Percentiles rank a stretch among this genome's conserved stretches.
phyloP scores from a whole-genome alignment of 2,113 vertebrate species.

The Thunnus maccoyii region DNA sequence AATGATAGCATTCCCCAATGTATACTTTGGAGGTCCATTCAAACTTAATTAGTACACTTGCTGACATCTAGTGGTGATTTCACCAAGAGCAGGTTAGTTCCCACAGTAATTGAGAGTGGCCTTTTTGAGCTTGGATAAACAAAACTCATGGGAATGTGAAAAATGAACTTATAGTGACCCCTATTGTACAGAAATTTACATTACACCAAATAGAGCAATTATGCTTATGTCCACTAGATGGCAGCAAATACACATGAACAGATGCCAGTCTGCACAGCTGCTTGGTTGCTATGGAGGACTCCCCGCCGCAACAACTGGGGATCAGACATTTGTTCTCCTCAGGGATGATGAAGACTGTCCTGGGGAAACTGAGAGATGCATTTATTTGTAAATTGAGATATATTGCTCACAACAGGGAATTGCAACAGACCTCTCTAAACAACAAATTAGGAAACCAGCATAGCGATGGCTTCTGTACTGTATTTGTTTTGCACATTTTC shows the following conservation, averaged over 20 bases:
- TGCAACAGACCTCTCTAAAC: conserved; percentile 30
- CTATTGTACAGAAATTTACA: conserved; percentile 40
- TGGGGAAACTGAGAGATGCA: conserved; percentile 4
- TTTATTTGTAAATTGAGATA: conserved; percentile 57
- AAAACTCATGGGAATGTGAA: conserved; percentile 15
- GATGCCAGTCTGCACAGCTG: background rate
- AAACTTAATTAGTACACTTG: background rate
- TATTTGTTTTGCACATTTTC: conserved; percentile 33
- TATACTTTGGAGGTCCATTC: background rate
- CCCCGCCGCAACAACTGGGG: background rate
- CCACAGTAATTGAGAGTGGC: conserved; percentile 35
- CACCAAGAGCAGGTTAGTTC: conserved; percentile 3
- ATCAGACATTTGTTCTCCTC: conserved; percentile 34
- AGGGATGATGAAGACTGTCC: conserved; percentile 36
- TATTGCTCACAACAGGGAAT: conserved; percentile 35
- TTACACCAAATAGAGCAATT: conserved; percentile 4
- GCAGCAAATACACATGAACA: conserved; percentile 56
- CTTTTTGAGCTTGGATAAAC: conserved; percentile 15
- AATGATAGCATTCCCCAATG: background rate
- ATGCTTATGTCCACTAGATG: conserved; percentile 55
- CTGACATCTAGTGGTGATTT: conserved; percentile 65
- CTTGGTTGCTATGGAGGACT: conserved; percentile 8
- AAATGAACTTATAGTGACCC: conserved; percentile 53
- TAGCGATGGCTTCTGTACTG: conserved; percentile 7
- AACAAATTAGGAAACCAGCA: conserved; percentile 39